These are phyloP conservation scores for Hiodon alosoides DNA, from an alignment of 2,113 vertebrate species.

Conservation along the genomic window DNA sequence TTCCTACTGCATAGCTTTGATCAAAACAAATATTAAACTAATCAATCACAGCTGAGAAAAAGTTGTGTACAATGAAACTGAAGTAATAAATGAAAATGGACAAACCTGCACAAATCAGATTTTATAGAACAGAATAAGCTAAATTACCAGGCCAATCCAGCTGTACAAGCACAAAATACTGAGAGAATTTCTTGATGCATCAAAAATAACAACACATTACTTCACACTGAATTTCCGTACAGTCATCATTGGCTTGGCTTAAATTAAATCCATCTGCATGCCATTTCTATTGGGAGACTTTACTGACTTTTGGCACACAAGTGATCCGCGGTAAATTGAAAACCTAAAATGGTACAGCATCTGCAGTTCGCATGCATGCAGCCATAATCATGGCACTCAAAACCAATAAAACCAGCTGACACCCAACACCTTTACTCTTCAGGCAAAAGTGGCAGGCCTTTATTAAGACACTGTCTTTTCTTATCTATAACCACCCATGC, in stretches of 20 bases:
- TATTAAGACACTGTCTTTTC: not conserved
- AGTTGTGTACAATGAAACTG: conserved; percentile 10
- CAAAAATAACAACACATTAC: too few relatives aligned
- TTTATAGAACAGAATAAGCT: too few relatives aligned
- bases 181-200: too few relatives aligned
- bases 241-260: not conserved
- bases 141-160: too few relatives aligned
- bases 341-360: conserved; percentile 14
- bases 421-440: not conserved
- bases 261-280: not conserved
- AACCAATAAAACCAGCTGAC: conserved; percentile 10
- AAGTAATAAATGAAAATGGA: conserved; percentile 20
- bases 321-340: conserved; percentile 10
- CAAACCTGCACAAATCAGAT: too few relatives aligned
- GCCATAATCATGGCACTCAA: conserved; percentile 3
- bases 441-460: not conserved
- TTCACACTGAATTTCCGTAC: not conserved
- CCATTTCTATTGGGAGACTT: not conserved
- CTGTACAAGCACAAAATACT: too few relatives aligned
- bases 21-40: conserved; percentile 22
- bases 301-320: not conserved
- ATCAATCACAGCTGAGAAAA: not conserved
- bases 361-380: not conserved
- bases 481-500: not conserved
- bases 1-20: conserved; percentile 3